Percentiles rank a stretch among this genome's conserved stretches.
These are phyloP conservation scores for Drosophila peninsularis DNA, from an alignment of 2,888 invertebrate species.

Conservation along the genomic window DNA sequence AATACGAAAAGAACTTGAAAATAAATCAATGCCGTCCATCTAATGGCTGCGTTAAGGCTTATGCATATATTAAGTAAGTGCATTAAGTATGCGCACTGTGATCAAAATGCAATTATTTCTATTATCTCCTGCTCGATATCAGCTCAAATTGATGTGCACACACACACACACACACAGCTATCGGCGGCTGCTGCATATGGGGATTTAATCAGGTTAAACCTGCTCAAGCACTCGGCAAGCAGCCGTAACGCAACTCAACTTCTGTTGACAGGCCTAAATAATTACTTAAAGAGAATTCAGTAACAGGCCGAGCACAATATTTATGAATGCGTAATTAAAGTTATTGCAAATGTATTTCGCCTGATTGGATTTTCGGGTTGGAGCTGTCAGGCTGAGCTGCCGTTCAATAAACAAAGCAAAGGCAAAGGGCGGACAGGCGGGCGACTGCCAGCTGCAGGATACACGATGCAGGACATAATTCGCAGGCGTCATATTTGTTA, in stretches of 20 bases:
- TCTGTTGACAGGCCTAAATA: constrained; percentile 27
- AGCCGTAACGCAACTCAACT: constrained; percentile 5
- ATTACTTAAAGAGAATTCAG: constrained; percentile 28
- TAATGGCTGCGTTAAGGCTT: background rate
- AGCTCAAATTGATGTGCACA: background rate
- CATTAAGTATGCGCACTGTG: background rate
- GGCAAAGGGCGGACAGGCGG: background rate
- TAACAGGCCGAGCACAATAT: constrained; percentile 10
- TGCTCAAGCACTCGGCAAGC: background rate
- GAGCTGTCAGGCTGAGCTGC: constrained; percentile 24
- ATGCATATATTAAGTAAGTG: background rate
- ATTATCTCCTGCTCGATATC: background rate
- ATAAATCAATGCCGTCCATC: background rate
- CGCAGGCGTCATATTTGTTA: constrained; percentile 69
- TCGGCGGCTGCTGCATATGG: background rate
- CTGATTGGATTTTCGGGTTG: constrained; percentile 39
- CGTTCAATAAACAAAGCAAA: constrained; percentile 40
- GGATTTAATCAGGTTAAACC: constrained; percentile 7
- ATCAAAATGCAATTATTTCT: constrained; percentile 12
- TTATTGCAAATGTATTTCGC: constrained; percentile 18
- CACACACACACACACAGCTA: background rate
- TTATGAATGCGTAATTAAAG: constrained; percentile 39
- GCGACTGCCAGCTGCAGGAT: background rate
- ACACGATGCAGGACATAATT: constrained; percentile 57
- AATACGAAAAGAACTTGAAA: background rate